Base-by-base conservation (phyloP, 2,888 invertebrate species). In the Acronicta leporina region DNA sequence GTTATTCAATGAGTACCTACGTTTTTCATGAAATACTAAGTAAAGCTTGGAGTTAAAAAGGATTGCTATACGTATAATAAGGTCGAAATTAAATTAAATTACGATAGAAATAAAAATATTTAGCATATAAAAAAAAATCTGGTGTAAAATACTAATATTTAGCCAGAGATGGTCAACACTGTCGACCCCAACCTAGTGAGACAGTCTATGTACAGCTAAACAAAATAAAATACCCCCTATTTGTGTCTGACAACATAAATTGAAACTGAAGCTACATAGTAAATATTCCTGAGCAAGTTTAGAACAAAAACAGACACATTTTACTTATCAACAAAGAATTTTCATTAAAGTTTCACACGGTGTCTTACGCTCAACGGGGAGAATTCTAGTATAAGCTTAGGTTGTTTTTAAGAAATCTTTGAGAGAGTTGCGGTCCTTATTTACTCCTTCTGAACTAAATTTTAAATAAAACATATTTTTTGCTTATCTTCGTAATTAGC, bases 251-350 rank as follows among this genome's bases (percentile, higher is more conserved):
- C 33, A 40, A 4, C 27, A 50, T 44, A 16, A 51, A 50, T 51
- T 42, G 50, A 64, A 53, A 70, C 42, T 9, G 53, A 61, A 56
- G 33, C 42, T 51, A 49, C 50, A 43, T 47, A 52, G 62, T 57
- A 57, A 66, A 70, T 70, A 67, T 70, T 72, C 33, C 52, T 43
- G 48, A 58, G 48, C 42, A 45, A 67, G 54, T 45, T 71, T 56
- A 53, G 48, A 48, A 58, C 67, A 72, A 72, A 62, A 72, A 62
- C 67, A 38, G 67, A 71, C 67, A 71, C 61, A 61, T 71, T 69
- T 76, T 74, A 80, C 75, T 77, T 79, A 77, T 77, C 74, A 76
- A 62, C 69, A 59, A 67, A 71, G 68, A 68, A 75, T 71, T 74
- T 63, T 74, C 75, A 74, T 74, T 74, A 74, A 75, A 75, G 55